Conservation (phyloP, 2,797 vertebrate species). For the Hozukius guyotensis region DNA sequence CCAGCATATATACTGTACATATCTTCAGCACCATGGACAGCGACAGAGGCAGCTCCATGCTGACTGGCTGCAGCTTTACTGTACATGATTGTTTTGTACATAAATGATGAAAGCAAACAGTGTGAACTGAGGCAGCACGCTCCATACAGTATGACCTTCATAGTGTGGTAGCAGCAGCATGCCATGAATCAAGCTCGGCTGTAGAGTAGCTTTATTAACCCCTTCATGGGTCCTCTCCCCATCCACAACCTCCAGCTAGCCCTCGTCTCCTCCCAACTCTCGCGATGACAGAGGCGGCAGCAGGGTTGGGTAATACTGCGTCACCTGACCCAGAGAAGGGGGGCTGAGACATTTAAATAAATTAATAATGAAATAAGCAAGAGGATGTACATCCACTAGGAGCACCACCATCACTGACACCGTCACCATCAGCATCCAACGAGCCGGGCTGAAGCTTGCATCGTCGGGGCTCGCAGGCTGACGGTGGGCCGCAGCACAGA, state of each 20-base stretch:
- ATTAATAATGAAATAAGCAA: constrained; percentile 72
- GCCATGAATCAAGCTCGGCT: constrained; percentile 23
- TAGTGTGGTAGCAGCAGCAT: background rate
- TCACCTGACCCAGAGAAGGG: constrained; percentile 84
- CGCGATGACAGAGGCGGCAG: constrained; percentile 56
- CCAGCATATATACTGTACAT: background rate
- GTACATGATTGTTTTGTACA: background rate
- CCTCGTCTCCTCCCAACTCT: constrained; percentile 42
- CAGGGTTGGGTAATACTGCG: constrained; percentile 68
- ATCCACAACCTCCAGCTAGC: background rate
- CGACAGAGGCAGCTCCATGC: background rate
- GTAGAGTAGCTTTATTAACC: constrained; percentile 35
- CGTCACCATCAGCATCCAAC: constrained; percentile 34
- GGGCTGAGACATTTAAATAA: constrained; percentile 53
- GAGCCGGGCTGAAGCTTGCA: constrained; percentile 34
- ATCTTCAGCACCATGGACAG: constrained; percentile 73
- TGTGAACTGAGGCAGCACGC: constrained; percentile 2
- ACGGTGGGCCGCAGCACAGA: constrained; percentile 36
- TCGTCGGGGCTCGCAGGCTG: constrained; percentile 42
- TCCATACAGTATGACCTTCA: constrained; percentile 72
- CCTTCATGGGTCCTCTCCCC: background rate
- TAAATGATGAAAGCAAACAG: background rate
- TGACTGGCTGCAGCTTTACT: background rate
- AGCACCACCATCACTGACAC: constrained; percentile 4
- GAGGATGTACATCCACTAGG: constrained; percentile 43